A percentile compares a stretch with the other conserved stretches of the same genome.
Conservation (phyloP, 2,113 vertebrate genomes). For the Leucoraja erinaceus region DNA sequence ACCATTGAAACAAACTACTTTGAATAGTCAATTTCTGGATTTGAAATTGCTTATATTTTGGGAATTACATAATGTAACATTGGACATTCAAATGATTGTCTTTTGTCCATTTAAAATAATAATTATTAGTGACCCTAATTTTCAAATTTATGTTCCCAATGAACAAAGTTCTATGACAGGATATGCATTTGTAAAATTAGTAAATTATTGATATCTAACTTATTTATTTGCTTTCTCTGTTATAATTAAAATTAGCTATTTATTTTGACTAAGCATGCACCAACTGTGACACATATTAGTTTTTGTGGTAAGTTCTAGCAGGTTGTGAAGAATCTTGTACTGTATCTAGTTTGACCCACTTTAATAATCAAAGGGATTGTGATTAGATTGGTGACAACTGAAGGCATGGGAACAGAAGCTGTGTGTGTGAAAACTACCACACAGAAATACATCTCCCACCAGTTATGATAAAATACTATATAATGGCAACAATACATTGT, state of each 20-base stretch:
- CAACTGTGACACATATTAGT: neutral
- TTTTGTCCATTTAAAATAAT: neutral
- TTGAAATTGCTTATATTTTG: neutral
- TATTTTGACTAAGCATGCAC: neutral
- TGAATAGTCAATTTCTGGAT: neutral
- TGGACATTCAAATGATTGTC: neutral
- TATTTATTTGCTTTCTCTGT: neutral
- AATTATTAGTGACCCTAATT: neutral
- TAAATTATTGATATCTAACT: neutral
- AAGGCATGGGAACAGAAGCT: neutral
- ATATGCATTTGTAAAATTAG: neutral
- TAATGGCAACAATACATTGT: too few relatives aligned
- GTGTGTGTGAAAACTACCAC: neutral
- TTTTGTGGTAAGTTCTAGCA: neutral
- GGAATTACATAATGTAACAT: neutral
- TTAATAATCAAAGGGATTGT: neutral
- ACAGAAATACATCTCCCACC: too few relatives aligned
- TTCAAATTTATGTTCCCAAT: neutral
- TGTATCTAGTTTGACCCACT: neutral
- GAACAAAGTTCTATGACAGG: neutral
- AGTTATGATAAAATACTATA: too few relatives aligned
- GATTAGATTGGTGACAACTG: neutral
- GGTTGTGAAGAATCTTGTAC: neutral
- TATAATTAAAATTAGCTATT: neutral
- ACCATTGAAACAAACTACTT: neutral